These are phyloP conservation scores for Tipula lateralis DNA, from an alignment of 2,888 invertebrate genomes.

Conservation along the genomic window DNA sequence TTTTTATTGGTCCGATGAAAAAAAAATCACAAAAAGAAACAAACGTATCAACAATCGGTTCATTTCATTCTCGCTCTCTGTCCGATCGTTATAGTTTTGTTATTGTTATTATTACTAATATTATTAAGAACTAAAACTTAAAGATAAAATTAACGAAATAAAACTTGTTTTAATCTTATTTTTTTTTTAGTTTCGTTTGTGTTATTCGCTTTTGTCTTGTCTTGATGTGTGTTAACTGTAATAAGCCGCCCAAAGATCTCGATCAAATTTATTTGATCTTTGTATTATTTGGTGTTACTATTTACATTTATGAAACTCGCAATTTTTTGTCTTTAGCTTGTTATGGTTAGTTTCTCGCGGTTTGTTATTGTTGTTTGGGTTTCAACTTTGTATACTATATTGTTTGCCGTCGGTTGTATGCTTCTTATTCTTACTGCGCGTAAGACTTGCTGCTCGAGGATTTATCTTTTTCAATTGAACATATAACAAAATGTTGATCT, in stretches of 20 bases:
- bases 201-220: background rate
- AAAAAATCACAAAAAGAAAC: background rate
- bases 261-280: slow-evolving; percentile 26
- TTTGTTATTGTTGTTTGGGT: background rate
- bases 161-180: slow-evolving; percentile 2
- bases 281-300: slow-evolving; percentile 1
- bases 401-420: background rate
- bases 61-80: background rate
- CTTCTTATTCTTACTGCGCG: no score
- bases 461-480: no score
- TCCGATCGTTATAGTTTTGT: background rate
- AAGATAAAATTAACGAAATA: background rate
- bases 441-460: no score
- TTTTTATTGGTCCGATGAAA: background rate
- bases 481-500: no score
- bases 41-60: background rate
- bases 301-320: background rate
- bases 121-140: background rate
- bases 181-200: background rate
- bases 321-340: background rate
- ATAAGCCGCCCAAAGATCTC: slow-evolving; percentile 26
- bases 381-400: background rate
- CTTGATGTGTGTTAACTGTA: background rate
- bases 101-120: background rate
- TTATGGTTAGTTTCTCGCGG: background rate